phyloP scores from a whole-genome alignment of 2,888 invertebrate species.

The Nemotelus nigrinus region DNA sequence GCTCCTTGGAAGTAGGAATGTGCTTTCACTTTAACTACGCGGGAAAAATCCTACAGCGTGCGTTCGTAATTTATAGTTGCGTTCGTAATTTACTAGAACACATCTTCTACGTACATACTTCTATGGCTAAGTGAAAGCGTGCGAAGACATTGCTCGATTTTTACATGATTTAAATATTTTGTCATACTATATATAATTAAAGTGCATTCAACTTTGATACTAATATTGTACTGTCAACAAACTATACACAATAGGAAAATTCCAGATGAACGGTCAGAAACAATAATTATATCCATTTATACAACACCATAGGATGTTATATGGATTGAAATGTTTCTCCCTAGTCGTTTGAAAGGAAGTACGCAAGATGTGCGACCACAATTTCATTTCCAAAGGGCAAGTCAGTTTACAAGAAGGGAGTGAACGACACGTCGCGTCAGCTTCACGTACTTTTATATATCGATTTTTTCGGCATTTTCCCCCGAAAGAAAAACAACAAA shows the following conservation, averaged over 20 bases:
- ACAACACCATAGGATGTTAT: background rate
- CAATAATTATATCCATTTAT: background rate
- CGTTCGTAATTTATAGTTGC: too few species aligned
- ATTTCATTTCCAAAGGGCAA: constrained; percentile 19
- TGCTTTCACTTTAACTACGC: too few species aligned
- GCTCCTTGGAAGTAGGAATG: too few species aligned
- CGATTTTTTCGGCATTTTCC: constrained; percentile 41
- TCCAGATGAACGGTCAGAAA: constrained; percentile 22
- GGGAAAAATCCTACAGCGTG: too few species aligned
- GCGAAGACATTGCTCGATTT: too few species aligned
- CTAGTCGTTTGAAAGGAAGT: background rate
- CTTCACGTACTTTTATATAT: constrained; percentile 28
- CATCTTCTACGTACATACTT: too few species aligned
- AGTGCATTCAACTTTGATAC: background rate
- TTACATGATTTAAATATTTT: too few species aligned
- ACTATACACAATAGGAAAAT: background rate
- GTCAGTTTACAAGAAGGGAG: constrained; percentile 6
- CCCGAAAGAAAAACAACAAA: constrained; percentile 25
- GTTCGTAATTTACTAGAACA: too few species aligned
- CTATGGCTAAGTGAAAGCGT: too few species aligned
- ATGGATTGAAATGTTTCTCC: background rate
- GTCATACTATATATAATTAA: too few species aligned
- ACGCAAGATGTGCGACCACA: constrained; percentile 13
- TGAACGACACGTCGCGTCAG: constrained; percentile 19
- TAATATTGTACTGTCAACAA: background rate